Conservation (phyloP, 1,140 invertebrate genomes). For the Adoxophyes honmai region DNA sequence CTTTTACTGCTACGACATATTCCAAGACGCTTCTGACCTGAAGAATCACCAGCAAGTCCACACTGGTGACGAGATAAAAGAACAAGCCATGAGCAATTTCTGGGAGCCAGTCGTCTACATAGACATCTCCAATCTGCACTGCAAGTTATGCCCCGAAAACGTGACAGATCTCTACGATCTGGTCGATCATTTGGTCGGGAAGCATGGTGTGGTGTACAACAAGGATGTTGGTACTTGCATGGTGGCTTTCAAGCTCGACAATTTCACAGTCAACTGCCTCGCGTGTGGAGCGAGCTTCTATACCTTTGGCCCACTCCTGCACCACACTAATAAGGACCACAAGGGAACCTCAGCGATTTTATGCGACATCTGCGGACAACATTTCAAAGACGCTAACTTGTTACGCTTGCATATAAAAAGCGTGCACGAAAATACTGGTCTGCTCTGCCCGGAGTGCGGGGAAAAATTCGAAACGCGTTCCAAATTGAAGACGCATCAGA, state of each 20-base stretch:
- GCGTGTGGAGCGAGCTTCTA: constrained; percentile 54
- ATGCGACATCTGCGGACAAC: constrained; percentile 61
- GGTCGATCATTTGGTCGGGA: constrained; percentile 53
- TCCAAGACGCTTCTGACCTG: constrained; percentile 53
- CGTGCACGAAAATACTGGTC: constrained; percentile 49
- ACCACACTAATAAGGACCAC: constrained; percentile 65
- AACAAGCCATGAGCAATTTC: constrained; percentile 58
- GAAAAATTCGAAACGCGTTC: constrained; percentile 55
- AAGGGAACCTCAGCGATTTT: constrained; percentile 57
- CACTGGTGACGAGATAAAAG: constrained; percentile 44
- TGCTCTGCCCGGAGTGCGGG: constrained; percentile 55
- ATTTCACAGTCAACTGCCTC: constrained; percentile 47
- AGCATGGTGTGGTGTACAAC: constrained; percentile 49
- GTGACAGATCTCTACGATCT: constrained; percentile 51
- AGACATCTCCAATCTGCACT: constrained; percentile 54
- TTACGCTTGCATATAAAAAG: constrained; percentile 51
- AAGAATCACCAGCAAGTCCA: constrained; percentile 51
- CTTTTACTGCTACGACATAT: constrained; percentile 69
- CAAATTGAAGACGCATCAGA: constrained; percentile 60
- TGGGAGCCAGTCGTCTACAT: constrained; percentile 63
- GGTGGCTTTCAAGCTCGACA: constrained; percentile 58
- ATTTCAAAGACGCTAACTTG: constrained; percentile 53
- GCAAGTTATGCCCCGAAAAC: constrained; percentile 49
- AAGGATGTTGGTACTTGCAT: constrained; percentile 60
- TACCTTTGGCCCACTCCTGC: constrained; percentile 57